These are phyloP conservation scores for Rhaphigaster nebulosa DNA, from an alignment of 2,888 invertebrate species.

Conservation along the genomic window DNA sequence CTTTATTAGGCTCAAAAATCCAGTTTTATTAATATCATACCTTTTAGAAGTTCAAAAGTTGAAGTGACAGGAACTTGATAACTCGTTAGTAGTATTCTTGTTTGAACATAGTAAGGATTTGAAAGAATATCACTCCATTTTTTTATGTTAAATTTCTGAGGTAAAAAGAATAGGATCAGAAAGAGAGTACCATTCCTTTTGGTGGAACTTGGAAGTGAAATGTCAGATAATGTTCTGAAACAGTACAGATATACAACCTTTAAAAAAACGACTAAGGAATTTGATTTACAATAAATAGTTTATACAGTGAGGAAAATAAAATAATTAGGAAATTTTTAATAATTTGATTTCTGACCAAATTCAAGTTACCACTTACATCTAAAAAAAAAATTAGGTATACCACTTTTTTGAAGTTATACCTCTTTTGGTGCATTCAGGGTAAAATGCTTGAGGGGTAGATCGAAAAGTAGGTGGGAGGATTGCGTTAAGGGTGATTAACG, in stretches of 20 bases:
- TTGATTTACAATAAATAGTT: background rate
- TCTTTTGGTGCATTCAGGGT: no score
- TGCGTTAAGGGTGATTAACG: no score
- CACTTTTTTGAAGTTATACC: no score
- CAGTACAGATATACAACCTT: background rate
- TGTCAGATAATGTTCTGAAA: constrained; percentile 71
- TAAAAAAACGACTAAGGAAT: background rate
- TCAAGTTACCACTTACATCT: no score
- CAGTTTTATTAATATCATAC: constrained; percentile 59
- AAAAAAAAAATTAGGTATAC: no score
- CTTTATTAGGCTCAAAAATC: background rate
- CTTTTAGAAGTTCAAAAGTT: constrained; percentile 65
- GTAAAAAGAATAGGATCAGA: constrained; percentile 80
- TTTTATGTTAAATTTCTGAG: constrained; percentile 63
- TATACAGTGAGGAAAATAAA: background rate
- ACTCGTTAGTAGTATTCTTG: constrained; percentile 77
- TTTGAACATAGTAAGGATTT: constrained; percentile 69
- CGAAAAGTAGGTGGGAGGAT: no score
- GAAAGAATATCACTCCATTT: constrained; percentile 61
- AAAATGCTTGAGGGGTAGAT: no score
- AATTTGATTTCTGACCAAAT: background rate
- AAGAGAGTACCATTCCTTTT: constrained; percentile 87
- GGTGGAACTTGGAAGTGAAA: constrained; percentile 73
- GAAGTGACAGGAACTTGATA: constrained; percentile 65
- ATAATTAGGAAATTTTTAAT: background rate